These are phyloP conservation scores for Scylla paramamosain DNA, from an alignment of 1,140 invertebrate genomes.

Conservation along the genomic window DNA sequence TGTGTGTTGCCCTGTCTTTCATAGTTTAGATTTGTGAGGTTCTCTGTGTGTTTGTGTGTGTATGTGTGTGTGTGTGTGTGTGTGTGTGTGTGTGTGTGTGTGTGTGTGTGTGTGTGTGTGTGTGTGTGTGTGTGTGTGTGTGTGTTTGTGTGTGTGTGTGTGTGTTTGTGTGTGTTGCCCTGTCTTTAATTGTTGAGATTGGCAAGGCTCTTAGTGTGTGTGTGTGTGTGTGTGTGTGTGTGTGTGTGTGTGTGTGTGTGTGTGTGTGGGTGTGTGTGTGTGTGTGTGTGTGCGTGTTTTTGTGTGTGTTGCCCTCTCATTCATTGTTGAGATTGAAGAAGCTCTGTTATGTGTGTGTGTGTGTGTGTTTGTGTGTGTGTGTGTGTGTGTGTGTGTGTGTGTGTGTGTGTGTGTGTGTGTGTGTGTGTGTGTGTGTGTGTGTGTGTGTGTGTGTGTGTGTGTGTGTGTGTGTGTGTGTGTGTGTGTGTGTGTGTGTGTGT, in stretches of 20 bases:
- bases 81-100: not conserved
- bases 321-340: not conserved
- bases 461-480: slow-evolving; percentile 12
- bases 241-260: no score
- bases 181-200: no score
- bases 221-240: slow-evolving; percentile 11
- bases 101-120: not conserved
- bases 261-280: no score
- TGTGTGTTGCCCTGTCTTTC: no score
- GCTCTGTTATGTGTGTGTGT: no score
- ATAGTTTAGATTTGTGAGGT: not conserved
- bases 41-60: not conserved
- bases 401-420: slow-evolving; percentile 12
- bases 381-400: not conserved
- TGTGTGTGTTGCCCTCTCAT: no score
- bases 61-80: not conserved
- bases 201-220: no score
- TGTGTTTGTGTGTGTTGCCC: no score
- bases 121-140: slow-evolving; percentile 13
- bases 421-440: not conserved
- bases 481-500: slow-evolving; percentile 12
- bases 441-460: slow-evolving; percentile 12
- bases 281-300: no score
- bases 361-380: not conserved
- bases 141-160: no score